A percentile compares a stretch with the other conserved stretches of the same genome.
Evolutionary conservation across 2,888 invertebrate genomes (phyloP).

Genomic region (Julus scanicus): DNA sequence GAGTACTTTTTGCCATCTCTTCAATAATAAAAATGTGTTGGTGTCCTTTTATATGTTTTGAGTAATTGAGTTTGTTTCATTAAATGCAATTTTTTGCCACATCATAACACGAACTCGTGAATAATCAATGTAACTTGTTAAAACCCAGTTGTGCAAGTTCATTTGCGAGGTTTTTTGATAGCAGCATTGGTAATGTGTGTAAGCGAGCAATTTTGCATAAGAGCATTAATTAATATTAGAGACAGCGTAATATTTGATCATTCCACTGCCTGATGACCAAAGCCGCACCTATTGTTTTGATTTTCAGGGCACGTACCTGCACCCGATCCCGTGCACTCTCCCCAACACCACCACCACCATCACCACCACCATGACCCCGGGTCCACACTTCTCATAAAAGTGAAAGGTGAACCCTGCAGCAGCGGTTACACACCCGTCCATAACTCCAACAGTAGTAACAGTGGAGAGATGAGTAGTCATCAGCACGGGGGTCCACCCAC

Average conservation of each 20-base stretch:
- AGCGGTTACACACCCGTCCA: conserved; percentile 51
- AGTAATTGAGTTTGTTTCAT: neutral
- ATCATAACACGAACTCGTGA: neutral
- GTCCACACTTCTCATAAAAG: conserved; percentile 52
- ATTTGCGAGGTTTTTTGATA: neutral
- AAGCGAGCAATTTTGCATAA: neutral
- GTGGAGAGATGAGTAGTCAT: conserved; percentile 44
- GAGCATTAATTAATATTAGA: neutral
- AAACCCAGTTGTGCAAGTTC: neutral
- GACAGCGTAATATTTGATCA: conserved; percentile 26
- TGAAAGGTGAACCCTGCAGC: conserved; percentile 55
- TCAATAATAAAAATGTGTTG: neutral
- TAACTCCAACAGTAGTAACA: conserved; percentile 50
- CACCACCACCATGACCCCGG: conserved; percentile 52
- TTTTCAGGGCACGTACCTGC: conserved; percentile 56
- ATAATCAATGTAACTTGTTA: neutral
- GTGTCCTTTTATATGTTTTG: neutral
- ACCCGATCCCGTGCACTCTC: conserved; percentile 56
- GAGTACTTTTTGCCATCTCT: neutral
- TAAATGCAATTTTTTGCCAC: neutral
- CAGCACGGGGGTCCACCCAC: conserved; percentile 48
- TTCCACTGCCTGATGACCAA: conserved; percentile 43
- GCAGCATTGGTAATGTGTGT: neutral
- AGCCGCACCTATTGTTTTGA: conserved; percentile 52
- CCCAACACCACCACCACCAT: conserved; percentile 54